These are phyloP conservation scores for Mesochorus sp. DNA, from an alignment of 2,888 invertebrate species.

Conservation along the genomic window DNA sequence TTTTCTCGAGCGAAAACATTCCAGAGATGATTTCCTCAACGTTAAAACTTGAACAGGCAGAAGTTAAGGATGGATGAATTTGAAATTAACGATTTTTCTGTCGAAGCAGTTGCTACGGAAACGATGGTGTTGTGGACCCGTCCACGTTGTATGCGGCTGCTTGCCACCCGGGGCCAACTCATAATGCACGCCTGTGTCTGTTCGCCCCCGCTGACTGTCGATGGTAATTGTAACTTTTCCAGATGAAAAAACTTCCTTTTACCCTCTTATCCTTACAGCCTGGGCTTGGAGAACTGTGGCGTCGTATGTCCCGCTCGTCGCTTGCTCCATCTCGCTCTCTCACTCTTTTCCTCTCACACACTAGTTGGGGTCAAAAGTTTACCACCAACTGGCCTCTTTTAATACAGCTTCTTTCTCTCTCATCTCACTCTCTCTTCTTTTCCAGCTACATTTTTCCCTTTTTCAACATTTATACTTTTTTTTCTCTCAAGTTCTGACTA, in stretches of 20 bases:
- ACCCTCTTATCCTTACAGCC: not conserved
- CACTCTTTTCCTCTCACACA: slow-evolving; percentile 36
- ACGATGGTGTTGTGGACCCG: slow-evolving; percentile 29
- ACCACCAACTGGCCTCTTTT: slow-evolving; percentile 47
- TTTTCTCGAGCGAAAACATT: not conserved
- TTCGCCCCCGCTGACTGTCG: slow-evolving; percentile 43
- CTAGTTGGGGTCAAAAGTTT: slow-evolving; percentile 54
- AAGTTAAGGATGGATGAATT: slow-evolving; percentile 9
- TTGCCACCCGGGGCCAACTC: slow-evolving; percentile 26
- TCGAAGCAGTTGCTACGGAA: slow-evolving; percentile 26
- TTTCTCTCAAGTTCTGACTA: slow-evolving; percentile 8
- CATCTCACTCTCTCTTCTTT: not conserved
- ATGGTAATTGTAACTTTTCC: slow-evolving; percentile 62
- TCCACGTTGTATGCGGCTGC: not conserved
- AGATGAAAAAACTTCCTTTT: slow-evolving; percentile 61
- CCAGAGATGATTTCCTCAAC: slow-evolving; percentile 12
- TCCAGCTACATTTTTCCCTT: slow-evolving; percentile 1
- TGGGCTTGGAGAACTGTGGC: slow-evolving; percentile 5
- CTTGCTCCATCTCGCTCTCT: slow-evolving; percentile 31
- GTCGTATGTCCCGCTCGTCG: slow-evolving; percentile 25
- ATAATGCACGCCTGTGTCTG: slow-evolving; percentile 36
- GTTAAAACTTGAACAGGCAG: slow-evolving; percentile 5
- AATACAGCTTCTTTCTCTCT: slow-evolving; percentile 28
- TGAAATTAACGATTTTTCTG: slow-evolving; percentile 49
- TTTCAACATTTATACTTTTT: not conserved